A percentile compares a stretch with the other conserved stretches of the same genome.
Conservation (phyloP, 2,888 invertebrate species). For the Aphodius sticticus region DNA sequence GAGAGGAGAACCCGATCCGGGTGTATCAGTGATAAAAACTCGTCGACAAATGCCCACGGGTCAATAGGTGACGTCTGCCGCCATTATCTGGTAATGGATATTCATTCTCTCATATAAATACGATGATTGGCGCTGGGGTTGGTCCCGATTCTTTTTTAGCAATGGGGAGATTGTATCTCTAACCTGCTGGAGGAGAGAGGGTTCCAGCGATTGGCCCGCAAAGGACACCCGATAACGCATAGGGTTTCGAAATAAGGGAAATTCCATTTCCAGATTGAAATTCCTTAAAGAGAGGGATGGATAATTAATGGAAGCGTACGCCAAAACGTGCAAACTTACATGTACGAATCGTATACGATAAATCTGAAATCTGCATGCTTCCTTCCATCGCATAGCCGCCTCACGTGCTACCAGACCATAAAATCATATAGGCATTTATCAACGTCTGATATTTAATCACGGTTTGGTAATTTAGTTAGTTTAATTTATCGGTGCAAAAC, state of each 20-base stretch:
- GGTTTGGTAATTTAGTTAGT: slow-evolving; percentile 54
- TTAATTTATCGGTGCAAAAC: slow-evolving; percentile 34
- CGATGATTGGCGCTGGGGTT: slow-evolving; percentile 42
- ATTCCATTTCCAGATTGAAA: slow-evolving; percentile 54
- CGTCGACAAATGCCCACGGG: slow-evolving; percentile 36
- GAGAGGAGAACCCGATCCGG: slow-evolving; percentile 21
- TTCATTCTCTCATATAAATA: slow-evolving; percentile 45
- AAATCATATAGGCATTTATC: slow-evolving; percentile 56
- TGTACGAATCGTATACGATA: slow-evolving; percentile 44
- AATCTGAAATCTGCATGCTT: slow-evolving; percentile 54
- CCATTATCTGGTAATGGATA: slow-evolving; percentile 42
- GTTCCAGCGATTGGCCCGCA: slow-evolving; percentile 52
- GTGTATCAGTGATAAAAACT: slow-evolving; percentile 33
- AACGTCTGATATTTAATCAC: slow-evolving; percentile 57
- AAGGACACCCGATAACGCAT: slow-evolving; percentile 48
- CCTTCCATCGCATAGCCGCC: slow-evolving; percentile 48
- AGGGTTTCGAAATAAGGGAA: slow-evolving; percentile 31
- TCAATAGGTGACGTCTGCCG: slow-evolving; percentile 40
- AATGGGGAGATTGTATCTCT: slow-evolving; percentile 53
- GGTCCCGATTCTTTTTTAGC: slow-evolving; percentile 47
- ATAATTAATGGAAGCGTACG: background rate
- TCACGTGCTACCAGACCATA: slow-evolving; percentile 53
- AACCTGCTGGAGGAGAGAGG: slow-evolving; percentile 43
- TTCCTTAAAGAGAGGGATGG: slow-evolving; percentile 44
- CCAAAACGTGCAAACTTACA: slow-evolving; percentile 39